Base-by-base conservation (phyloP, 2,888 invertebrate genomes). In the Corbicula japonica region DNA sequence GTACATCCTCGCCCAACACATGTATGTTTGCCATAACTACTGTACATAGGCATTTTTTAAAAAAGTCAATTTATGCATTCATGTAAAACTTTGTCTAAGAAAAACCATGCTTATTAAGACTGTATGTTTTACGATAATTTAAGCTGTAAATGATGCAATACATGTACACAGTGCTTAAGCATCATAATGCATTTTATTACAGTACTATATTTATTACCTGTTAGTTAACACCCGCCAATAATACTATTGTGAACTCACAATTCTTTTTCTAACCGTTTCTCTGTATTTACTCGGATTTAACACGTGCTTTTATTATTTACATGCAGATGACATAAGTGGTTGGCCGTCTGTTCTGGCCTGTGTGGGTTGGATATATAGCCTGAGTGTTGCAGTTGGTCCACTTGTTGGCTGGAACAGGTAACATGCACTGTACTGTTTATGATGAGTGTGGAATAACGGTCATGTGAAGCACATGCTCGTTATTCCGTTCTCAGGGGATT, bases 331-430 rank as follows among this genome's bases (percentile, higher is more conserved):
- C 26, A 61, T 73, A 15, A 80, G 76, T 30, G 44, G 69, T 15
- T 65, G 79, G 26, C 61, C 73, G 66, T 71, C 65, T 41, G 10
- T 75, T 21, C 50, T 86, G n/a, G 65, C 70, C 4, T n/a, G 76
- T 1, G 34, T 80, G 2, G 83, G 82, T 32, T 89, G 88, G 88
- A 38, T 83, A 10, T 72, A 80, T 23, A 76, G 83, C 52, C 1
- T 85, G 2, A 62, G 81, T 12, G 84, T 87, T 71, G 85, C 86
- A 3, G 54, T 83, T 18, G 74, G 81, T 18, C 90, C 90, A 1
- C 56, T 87, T 1, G 28, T 89, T 21, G 89, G 89, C 2, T 89
- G 87, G 87, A 88, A 83, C 76, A 86, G 85, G 89, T 88, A 65
- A 38, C 71, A 18, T 46, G 5, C 21, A 46, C 15, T 15, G 15